Evolutionary conservation across 2,113 vertebrate genomes (phyloP).

Genomic region (Dolichallabes microphthalmus): DNA sequence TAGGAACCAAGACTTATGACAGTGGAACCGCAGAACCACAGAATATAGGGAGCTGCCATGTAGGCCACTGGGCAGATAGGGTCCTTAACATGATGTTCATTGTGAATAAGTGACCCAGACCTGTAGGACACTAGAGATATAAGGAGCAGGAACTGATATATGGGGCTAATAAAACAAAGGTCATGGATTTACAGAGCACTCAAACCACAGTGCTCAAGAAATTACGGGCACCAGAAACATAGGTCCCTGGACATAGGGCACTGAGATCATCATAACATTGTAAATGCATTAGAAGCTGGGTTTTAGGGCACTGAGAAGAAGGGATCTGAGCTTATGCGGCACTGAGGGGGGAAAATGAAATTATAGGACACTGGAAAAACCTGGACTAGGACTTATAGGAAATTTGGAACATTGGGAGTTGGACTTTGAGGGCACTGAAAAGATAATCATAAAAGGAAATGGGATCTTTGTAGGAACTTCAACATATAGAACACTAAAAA

Average conservation of each 20-base stretch:
- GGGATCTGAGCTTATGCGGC: background rate
- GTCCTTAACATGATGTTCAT: too few relatives aligned
- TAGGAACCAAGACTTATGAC: too few relatives aligned
- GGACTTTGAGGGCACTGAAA: background rate
- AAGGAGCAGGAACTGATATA: background rate
- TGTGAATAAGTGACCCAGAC: too few relatives aligned
- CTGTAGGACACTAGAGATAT: too few relatives aligned
- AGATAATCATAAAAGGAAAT: background rate
- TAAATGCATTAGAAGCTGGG: too few relatives aligned
- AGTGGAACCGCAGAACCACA: too few relatives aligned
- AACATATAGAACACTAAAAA: background rate
- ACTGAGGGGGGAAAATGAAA: background rate
- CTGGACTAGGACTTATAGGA: background rate
- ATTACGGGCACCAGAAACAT: background rate
- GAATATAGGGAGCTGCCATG: background rate
- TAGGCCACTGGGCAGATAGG: background rate
- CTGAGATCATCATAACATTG: too few relatives aligned
- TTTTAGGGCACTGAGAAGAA: too few relatives aligned
- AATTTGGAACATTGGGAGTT: background rate
- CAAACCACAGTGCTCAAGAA: background rate
- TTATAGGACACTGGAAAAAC: background rate
- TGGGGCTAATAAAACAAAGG: background rate
- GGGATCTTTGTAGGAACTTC: background rate
- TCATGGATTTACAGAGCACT: background rate
- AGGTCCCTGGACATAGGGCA: background rate